Evolutionary conservation across 2,888 invertebrate genomes (phyloP), one percentile per base, ranked within the genome.

Genomic region (Yponomeuta plumbellus): DNA sequence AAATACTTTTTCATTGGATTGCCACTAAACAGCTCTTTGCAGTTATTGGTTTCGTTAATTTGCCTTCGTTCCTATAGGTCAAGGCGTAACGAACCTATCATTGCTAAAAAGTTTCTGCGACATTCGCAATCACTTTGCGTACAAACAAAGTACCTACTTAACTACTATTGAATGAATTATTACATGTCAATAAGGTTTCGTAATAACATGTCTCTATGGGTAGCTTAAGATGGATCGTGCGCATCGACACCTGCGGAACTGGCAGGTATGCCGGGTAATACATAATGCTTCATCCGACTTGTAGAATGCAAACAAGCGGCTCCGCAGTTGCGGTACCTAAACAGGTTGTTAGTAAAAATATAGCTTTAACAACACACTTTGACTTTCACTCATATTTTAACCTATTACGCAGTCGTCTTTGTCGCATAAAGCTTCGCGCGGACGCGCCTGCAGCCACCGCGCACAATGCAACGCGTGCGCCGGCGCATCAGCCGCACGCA

Each of bases 301-400:
- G 63, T 63, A 40, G 20, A 63, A 63, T 63, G 22, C 63, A 63
- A 63, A 63, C 63, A 63, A 44, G 21, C 39, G 22, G 40, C 13
- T 13, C 11, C 40, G 23, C 61, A 20, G 44, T 44, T 63, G 63
- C 63, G 44, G 44, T 63, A 22, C 44, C 44, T 52, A 52, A 63
- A 40, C 40, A 63, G 61, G 61, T 61, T 61, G 21, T 59, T 63
- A 44, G 44, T 63, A 59, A 59, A 59, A 59, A 22, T 22, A 22
- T 59, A 59, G 23, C 13, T 21, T 21, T 63, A 22, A 44, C 20
- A 61, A 40, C 40, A 44, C 44, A 44, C 21, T 52, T 63, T 44
- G 21, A 63, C 63, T 63, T 63, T 63, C 63, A 63, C 63, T 63
- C 21, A 44, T 63, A 63, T 63, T 44, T 63, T 63, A 34, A 20